phyloP scores from a whole-genome alignment of 2,113 vertebrate genomes.

The Eublepharis macularius region DNA sequence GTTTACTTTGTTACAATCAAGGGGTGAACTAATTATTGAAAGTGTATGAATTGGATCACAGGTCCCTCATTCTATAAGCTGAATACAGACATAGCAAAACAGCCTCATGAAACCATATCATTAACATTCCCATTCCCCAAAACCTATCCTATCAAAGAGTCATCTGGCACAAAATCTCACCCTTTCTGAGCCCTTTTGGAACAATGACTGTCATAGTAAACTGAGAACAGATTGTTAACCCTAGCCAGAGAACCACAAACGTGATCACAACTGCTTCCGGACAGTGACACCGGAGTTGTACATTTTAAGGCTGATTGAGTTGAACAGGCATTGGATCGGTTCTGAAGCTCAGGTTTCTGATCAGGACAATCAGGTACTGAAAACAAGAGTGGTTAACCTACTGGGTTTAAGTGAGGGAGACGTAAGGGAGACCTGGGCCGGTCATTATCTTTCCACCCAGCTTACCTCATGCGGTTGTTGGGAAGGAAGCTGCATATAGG shows the following conservation, averaged over 20 bases:
- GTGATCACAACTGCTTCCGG: not conserved
- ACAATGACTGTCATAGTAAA: not conserved
- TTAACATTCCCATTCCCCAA: conserved; percentile 24
- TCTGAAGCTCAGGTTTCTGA: not conserved
- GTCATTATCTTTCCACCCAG: not conserved
- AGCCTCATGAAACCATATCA: conserved; percentile 16
- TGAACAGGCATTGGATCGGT: not conserved
- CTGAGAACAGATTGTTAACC: not conserved
- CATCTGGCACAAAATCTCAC: conserved; percentile 29
- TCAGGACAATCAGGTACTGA: not conserved
- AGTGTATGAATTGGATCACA: conserved; percentile 2
- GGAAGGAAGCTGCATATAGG: not conserved
- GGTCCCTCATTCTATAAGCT: conserved; percentile 31
- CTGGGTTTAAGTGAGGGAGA: not conserved
- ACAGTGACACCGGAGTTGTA: not conserved
- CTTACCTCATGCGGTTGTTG: not conserved
- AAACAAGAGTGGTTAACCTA: not conserved
- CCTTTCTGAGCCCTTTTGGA: conserved; percentile 14
- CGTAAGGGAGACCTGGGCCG: not conserved
- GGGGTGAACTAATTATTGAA: conserved; percentile 28
- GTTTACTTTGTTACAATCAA: conserved; percentile 20
- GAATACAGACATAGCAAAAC: not conserved
- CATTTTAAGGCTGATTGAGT: not conserved
- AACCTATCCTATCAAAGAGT: conserved; percentile 20
- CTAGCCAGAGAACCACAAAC: conserved; percentile 20